These are phyloP conservation scores for Grallaria varia DNA, from an alignment of 2,113 vertebrate species.

Conservation along the genomic window DNA sequence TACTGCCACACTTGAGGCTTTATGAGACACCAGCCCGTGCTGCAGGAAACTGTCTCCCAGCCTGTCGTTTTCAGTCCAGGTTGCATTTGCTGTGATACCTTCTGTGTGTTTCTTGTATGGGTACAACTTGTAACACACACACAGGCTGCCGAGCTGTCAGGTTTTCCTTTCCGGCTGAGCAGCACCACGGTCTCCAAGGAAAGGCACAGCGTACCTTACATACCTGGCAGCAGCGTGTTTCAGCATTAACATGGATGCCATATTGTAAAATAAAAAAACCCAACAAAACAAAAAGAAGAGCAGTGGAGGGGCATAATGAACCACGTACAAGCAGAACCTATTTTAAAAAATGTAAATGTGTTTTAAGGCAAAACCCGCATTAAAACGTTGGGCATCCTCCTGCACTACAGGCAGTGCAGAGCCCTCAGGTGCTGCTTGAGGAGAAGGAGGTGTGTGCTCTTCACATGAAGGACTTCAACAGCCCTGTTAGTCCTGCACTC, in stretches of 20 bases:
- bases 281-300: background rate
- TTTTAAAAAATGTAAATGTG: background rate
- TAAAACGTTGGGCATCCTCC: background rate
- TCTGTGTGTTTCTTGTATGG: background rate
- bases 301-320: fast-evolving
- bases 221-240: background rate
- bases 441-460: background rate
- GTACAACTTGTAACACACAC: background rate
- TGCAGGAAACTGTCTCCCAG: background rate
- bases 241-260: background rate
- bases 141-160: background rate
- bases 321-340: fast-evolving
- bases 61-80: background rate
- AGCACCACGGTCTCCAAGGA: background rate
- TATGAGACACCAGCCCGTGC: background rate
- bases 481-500: background rate
- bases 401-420: background rate
- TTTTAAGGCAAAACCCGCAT: background rate
- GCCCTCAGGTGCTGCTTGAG: background rate
- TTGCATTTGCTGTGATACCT: background rate
- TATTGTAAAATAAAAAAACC: background rate
- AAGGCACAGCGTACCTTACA: background rate
- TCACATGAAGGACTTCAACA: background rate
- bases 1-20: background rate
- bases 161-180: background rate